Evolutionary conservation across 2,888 invertebrate genomes (phyloP), one percentile per base, ranked within the genome.

Genomic region (Schizotus pectinicornis): DNA sequence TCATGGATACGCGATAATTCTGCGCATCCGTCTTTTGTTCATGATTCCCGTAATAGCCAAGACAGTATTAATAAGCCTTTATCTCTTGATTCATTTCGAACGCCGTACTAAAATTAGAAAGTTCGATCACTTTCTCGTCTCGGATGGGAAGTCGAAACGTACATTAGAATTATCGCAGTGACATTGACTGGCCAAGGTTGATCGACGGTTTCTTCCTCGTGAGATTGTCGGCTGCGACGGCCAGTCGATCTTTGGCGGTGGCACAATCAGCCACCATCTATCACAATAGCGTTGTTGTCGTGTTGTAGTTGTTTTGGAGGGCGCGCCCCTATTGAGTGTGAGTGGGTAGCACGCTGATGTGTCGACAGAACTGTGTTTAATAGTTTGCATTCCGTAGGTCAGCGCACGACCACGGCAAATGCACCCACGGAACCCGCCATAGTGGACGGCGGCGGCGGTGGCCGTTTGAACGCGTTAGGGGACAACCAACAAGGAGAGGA

Each of bases 321-420:
- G 1, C 39, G 13, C 12, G 8, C 8, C 43, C 55, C 36, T 42
- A 49, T 56, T 56, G 55, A 43, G 55, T 43, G 55, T 59, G 43
- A 58, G 54, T 59, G 59, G 59, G 59, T 59, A 59, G 43, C 59
- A 59, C 59, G 59, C 49, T 36, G 49, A 12, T 43, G 33, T 22
- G 22, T 5, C 22, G 22, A 22, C 22, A 38, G 12, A 34, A 43
- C 42, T 12, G 36, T 34, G 37, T 48, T 37, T 57, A 52, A 50
- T 55, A 22, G 38, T 46, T 63, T 59, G 76, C 76, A 73, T 76
- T 76, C 77, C 78, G 77, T 75, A 79, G 79, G 79, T 78, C 79
- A 78, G 63, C 77, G 77, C 67, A 67, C 77, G 78, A 75, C 78
- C 76, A 76, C 77, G 76, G 78, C 76, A 74, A 78, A 75, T 76